These are phyloP conservation scores for Allophyes oxyacanthae DNA, from an alignment of 2,888 invertebrate species.

Conservation along the genomic window DNA sequence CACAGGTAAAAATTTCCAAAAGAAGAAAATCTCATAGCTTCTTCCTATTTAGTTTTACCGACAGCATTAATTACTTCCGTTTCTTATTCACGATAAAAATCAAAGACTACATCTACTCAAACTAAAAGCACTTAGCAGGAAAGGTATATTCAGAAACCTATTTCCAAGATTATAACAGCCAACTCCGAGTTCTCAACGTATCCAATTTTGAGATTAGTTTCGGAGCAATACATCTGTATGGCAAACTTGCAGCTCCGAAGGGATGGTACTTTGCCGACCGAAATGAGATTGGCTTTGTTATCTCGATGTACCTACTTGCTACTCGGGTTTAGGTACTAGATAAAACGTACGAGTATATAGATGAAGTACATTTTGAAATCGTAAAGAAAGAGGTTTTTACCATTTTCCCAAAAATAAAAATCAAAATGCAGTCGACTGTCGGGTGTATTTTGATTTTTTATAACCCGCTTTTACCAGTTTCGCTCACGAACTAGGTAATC, in stretches of 20 bases:
- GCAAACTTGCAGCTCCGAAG: constrained; percentile 49
- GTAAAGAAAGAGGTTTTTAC: no score
- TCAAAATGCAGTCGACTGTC: no score
- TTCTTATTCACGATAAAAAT: not conserved
- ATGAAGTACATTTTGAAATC: constrained; percentile 11
- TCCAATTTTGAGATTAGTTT: constrained; percentile 56
- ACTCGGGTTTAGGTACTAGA: constrained; percentile 2
- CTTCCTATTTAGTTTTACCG: no score
- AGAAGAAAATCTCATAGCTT: no score
- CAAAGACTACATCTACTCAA: not conserved
- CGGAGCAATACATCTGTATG: constrained; percentile 44
- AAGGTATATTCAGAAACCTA: constrained; percentile 22
- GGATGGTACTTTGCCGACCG: constrained; percentile 37
- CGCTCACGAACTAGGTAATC: no score
- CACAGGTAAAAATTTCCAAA: no score
- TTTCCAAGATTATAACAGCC: constrained; percentile 23
- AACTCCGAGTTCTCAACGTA: constrained; percentile 24
- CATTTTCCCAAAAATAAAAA: no score
- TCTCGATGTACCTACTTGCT: constrained; percentile 15
- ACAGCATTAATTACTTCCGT: not conserved
- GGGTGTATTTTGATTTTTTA: no score
- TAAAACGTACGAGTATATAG: constrained; percentile 24
- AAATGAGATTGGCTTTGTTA: constrained; percentile 54
- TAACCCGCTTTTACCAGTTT: no score
- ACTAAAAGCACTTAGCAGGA: constrained; percentile 16